phyloP scores from a whole-genome alignment of 2,888 invertebrate genomes.

The Belgica antarctica region DNA sequence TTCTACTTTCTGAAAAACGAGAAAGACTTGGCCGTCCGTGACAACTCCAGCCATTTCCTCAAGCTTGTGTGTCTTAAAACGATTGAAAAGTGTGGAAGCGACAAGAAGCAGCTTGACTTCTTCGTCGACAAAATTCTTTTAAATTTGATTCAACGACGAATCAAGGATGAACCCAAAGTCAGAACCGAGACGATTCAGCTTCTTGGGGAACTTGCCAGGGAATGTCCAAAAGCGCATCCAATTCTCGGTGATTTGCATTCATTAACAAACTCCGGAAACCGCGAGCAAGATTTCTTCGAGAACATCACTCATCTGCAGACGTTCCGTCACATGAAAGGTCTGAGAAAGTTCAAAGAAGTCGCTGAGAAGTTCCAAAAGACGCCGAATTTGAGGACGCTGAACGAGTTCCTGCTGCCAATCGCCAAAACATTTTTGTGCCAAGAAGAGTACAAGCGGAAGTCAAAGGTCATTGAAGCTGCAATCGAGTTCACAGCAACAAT shows the following conservation, averaged over 20 bases:
- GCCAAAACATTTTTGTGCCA: constrained; percentile 76
- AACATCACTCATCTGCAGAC: constrained; percentile 86
- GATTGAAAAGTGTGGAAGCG: constrained; percentile 58
- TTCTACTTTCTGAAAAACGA: constrained; percentile 74
- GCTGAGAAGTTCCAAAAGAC: constrained; percentile 62
- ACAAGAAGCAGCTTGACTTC: constrained; percentile 61
- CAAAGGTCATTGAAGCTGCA: constrained; percentile 78
- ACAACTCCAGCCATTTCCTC: constrained; percentile 73
- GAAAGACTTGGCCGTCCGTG: constrained; percentile 79
- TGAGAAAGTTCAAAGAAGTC: constrained; percentile 70
- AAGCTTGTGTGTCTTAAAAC: constrained; percentile 67
- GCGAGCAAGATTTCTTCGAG: constrained; percentile 91
- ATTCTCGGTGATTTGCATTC: constrained; percentile 69
- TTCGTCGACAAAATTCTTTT: constrained; percentile 73
- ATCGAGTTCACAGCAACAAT: constrained; percentile 53
- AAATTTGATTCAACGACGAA: constrained; percentile 67
- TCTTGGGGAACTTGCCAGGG: constrained; percentile 71
- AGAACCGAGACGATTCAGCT: constrained; percentile 77
- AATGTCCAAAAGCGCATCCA: constrained; percentile 68
- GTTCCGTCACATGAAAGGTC: constrained; percentile 79
- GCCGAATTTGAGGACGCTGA: constrained; percentile 69
- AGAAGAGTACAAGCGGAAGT: constrained; percentile 72
- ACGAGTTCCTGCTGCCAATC: constrained; percentile 82
- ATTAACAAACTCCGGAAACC: constrained; percentile 67
- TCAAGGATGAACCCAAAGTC: constrained; percentile 68